Evolutionary conservation across 2,888 invertebrate species (phyloP), one percentile per base, ranked within the genome.

Genomic region (Amiota mariae): DNA sequence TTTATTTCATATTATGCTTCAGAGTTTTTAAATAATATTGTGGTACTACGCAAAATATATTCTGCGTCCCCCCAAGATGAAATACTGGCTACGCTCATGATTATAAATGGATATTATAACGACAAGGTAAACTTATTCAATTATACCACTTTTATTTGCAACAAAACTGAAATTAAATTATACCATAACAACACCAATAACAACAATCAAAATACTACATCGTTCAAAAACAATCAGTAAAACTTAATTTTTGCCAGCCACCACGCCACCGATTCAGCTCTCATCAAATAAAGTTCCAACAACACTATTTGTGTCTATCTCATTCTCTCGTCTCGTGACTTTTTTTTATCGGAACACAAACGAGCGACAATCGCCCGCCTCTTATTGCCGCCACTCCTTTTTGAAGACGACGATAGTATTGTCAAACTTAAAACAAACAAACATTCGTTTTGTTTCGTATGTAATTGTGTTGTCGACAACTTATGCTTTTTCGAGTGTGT

Each of bases 101-200:
- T n/a, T n/a, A n/a, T n/a, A n/a, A n/a, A n/a, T n/a, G n/a, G n/a
- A n/a, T n/a, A n/a, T n/a, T n/a, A n/a, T n/a, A n/a, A n/a, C n/a
- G n/a, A n/a, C n/a, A n/a, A n/a, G n/a, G n/a, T n/a, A 86, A 88
- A 88, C 81, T 87, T 87, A 87, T 87, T 87, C 87, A 87, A 87
- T 87, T 87, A 88, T 79, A 36, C 81, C 81, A 81, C 80, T 84
- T 87, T 81, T 80, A 77, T 77, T 77, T 75, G 74, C 79, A n/a
- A 63, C 63, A 18, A 78, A 78, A 84, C 84, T 84, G 82, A 84
- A 84, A 84, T 84, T 85, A 80, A 85, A 85, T 85, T 84, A 85
- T 85, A 78, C 76, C 78, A 79, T 70, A 76, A 72, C 71, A 74
- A 77, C 77, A 78, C 75, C 75, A 73, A 46, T 18, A 61, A 75